Percentiles rank a stretch among this genome's conserved stretches.
These are phyloP conservation scores for Eurosta solidaginis DNA, from an alignment of 1,140 invertebrate species.

Conservation along the genomic window DNA sequence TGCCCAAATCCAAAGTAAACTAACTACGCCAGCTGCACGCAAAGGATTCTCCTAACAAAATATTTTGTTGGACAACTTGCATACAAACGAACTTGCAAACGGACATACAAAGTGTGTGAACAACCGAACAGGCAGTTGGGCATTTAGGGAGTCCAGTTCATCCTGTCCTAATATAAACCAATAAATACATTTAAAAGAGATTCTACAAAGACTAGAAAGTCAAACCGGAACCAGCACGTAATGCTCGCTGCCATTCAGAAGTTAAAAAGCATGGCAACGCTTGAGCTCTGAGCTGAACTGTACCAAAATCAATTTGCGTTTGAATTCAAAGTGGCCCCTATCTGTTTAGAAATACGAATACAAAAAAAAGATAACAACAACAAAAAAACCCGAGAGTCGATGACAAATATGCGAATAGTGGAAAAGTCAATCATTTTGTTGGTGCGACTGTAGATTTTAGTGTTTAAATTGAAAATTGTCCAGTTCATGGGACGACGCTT, in stretches of 20 bases:
- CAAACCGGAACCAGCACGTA: background rate
- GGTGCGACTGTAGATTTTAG: background rate
- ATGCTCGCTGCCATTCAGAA: background rate
- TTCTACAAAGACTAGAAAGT: background rate
- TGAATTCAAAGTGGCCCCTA: conserved; percentile 2
- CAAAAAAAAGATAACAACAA: background rate
- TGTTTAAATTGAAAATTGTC: conserved; percentile 1
- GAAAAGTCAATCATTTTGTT: conserved; percentile 2
- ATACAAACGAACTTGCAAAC: too few relatives aligned
- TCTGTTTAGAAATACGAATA: background rate
- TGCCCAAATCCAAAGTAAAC: conserved; percentile 14
- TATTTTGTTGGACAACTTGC: too few relatives aligned
- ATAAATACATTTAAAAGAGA: background rate
- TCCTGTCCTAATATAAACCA: background rate
- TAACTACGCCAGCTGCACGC: background rate
- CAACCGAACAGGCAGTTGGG: background rate
- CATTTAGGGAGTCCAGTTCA: too few relatives aligned
- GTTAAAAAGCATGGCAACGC: background rate
- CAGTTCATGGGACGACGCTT: background rate
- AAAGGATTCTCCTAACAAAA: too few relatives aligned
- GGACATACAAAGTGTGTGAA: too few relatives aligned
- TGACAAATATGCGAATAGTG: background rate
- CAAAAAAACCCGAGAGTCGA: too few relatives aligned
- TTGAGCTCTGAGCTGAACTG: background rate
- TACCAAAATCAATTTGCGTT: conserved; percentile 17